Conservation (phyloP, 2,113 vertebrate genomes). For the Notarius quadriscutis region DNA sequence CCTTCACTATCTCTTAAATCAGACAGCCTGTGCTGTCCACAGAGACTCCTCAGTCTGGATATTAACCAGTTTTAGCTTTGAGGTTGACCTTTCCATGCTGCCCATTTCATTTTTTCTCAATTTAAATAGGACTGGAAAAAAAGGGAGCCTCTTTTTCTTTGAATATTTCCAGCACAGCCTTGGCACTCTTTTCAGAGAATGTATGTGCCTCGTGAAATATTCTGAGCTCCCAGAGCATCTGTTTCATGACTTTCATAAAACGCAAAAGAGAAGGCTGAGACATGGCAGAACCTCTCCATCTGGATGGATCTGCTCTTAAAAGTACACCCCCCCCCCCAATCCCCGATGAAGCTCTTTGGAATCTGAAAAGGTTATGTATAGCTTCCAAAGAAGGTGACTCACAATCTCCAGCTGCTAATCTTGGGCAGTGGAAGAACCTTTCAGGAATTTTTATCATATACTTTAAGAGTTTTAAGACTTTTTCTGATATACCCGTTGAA, state of each 20-base stretch:
- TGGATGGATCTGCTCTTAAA: slow-evolving; percentile 18
- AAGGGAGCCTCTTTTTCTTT: neutral
- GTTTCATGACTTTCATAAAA: slow-evolving; percentile 17
- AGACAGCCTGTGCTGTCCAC: neutral
- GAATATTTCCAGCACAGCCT: neutral
- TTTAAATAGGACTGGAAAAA: neutral
- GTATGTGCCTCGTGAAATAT: slow-evolving; percentile 6
- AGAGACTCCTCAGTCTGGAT: slow-evolving; percentile 12
- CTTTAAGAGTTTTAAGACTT: neutral
- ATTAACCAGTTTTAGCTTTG: neutral
- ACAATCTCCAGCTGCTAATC: slow-evolving; percentile 6
- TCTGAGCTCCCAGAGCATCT: slow-evolving; percentile 10
- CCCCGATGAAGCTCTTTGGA: slow-evolving; percentile 9
- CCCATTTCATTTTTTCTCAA: neutral
- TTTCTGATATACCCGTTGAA: neutral
- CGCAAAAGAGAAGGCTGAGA: slow-evolving; percentile 20
- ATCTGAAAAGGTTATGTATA: slow-evolving; percentile 18
- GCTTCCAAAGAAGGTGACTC: slow-evolving; percentile 10
- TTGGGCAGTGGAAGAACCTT: neutral
- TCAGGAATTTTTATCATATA: neutral
- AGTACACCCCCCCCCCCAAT: neutral
- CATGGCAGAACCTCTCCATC: slow-evolving; percentile 31
- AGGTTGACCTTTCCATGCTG: slow-evolving; percentile 17
- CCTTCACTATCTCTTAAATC: slow-evolving; percentile 18
- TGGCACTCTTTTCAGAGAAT: neutral